phyloP scores from a whole-genome alignment of 1,140 invertebrate species.

The Lineus longissimus region DNA sequence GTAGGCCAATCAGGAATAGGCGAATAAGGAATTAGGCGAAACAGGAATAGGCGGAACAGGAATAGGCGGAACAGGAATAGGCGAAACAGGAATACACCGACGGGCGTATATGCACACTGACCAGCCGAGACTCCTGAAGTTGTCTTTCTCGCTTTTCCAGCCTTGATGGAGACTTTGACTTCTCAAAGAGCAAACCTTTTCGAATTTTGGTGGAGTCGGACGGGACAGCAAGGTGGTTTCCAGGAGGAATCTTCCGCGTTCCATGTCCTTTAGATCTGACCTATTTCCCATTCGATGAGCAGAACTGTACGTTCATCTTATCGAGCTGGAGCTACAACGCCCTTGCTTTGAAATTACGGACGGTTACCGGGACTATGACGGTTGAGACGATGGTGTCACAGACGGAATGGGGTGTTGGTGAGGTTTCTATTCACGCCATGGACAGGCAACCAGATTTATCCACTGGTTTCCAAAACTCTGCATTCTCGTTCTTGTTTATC shows the following conservation, averaged over 20 bases:
- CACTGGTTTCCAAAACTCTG: neutral
- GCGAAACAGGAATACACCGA: no score
- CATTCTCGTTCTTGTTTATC: neutral
- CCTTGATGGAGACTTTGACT: no score
- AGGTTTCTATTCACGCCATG: neutral
- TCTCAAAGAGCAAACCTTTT: neutral
- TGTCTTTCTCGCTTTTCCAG: no score
- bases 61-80: no score
- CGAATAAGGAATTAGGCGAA: no score
- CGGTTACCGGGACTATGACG: neutral
- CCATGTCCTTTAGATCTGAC: slow-evolving; percentile 76
- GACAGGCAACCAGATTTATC: neutral
- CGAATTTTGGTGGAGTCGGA: slow-evolving; percentile 61
- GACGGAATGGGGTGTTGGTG: neutral
- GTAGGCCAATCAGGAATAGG: no score
- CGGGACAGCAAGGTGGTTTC: slow-evolving; percentile 94
- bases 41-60: no score
- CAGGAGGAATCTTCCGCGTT: slow-evolving; percentile 93
- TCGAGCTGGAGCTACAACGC: slow-evolving; percentile 85
- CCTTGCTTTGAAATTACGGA: neutral
- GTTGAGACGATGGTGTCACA: neutral
- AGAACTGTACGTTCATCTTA: slow-evolving; percentile 94
- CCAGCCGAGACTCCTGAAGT: no score
- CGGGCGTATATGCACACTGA: no score
- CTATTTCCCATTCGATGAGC: slow-evolving; percentile 74